Evolutionary conservation across 2,888 invertebrate genomes (phyloP).

Genomic region (Amphimallon solstitiale): DNA sequence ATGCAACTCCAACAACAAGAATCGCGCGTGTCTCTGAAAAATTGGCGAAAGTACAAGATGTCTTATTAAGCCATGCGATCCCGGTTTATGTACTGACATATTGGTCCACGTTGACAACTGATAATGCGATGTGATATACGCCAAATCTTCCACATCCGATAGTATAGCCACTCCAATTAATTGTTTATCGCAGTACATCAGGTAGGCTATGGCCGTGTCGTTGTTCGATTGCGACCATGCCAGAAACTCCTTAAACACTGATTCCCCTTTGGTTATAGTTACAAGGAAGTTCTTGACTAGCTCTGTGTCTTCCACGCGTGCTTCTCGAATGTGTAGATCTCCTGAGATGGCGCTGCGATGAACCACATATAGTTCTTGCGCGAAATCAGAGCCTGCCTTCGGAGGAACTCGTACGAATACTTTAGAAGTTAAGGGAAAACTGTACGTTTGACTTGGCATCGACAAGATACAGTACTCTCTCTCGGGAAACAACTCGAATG

Average conservation of each 20-base stretch:
- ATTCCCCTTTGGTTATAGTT: constrained; percentile 44
- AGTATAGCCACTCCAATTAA: constrained; percentile 54
- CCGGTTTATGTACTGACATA: constrained; percentile 51
- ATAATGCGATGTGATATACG: constrained; percentile 60
- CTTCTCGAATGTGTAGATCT: constrained; percentile 48
- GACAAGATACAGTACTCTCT: constrained; percentile 73
- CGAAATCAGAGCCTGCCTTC: constrained; percentile 57
- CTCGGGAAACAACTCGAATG: constrained; percentile 74
- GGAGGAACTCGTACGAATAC: constrained; percentile 53
- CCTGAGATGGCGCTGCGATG: constrained; percentile 59
- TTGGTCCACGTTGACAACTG: constrained; percentile 59
- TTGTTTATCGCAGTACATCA: constrained; percentile 46
- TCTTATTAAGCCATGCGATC: constrained; percentile 61
- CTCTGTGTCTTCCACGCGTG: constrained; percentile 46
- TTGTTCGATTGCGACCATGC: constrained; percentile 45
- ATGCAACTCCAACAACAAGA: constrained; percentile 72
- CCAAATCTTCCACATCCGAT: constrained; percentile 55
- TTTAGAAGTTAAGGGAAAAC: constrained; percentile 64
- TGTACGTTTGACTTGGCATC: constrained; percentile 65
- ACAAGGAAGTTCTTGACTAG: constrained; percentile 48
- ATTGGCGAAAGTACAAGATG: constrained; percentile 68
- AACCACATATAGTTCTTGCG: constrained; percentile 62
- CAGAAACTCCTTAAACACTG: constrained; percentile 49
- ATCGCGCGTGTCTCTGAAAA: constrained; percentile 68
- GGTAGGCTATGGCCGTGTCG: constrained; percentile 50